Base-by-base conservation (phyloP, 1,140 invertebrate genomes). In the Plodia interpunctella region DNA sequence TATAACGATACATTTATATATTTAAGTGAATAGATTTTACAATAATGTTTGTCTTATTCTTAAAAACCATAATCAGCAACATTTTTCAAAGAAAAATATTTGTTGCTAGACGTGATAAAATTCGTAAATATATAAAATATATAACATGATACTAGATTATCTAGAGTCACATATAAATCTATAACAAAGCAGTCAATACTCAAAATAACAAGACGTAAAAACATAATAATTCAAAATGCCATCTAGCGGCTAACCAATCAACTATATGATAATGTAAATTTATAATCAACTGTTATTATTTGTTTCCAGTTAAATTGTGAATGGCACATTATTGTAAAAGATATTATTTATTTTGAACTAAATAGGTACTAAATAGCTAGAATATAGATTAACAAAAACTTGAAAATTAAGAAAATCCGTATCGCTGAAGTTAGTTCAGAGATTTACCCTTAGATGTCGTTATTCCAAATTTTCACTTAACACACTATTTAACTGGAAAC, bases 11-110 rank as follows among this genome's bases (percentile, higher is more conserved):
- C 3, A 9, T 21, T 2, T n/a, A 20, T 20, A 25, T 28, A 54
- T 54, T 30, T 25, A 15, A 13, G 52, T 28, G 35, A 55, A 55
- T 55, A 44, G 54, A 55, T 55, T 38, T 25, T 32, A 57, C 21
- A 57, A 57, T 44, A 44, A n/a, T 28, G 9, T 32, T 38, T 28
- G 54, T 56, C 60, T 57, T 53, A 28, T 15, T 56, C 11, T 62
- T 62, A 57, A 62, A 57, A 62, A 62, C 50, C 53, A 62, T 49
- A 52, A 57, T 53, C 25, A 17, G 44, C 55, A 55, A 55, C 32
- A n/a, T 25, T 57, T 28, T 32, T 44, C 13, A 11, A n/a, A 44
- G 38, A 44, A 44, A 44, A 44, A 54, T 49, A 62, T 59, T 21
- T 38, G 32, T 25, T 55, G 44, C 44, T 60, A 60, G 8, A 35